Evolutionary conservation across 2,113 vertebrate genomes (phyloP), one percentile per base, ranked within the genome.

Genomic region (Arizona elegans): DNA sequence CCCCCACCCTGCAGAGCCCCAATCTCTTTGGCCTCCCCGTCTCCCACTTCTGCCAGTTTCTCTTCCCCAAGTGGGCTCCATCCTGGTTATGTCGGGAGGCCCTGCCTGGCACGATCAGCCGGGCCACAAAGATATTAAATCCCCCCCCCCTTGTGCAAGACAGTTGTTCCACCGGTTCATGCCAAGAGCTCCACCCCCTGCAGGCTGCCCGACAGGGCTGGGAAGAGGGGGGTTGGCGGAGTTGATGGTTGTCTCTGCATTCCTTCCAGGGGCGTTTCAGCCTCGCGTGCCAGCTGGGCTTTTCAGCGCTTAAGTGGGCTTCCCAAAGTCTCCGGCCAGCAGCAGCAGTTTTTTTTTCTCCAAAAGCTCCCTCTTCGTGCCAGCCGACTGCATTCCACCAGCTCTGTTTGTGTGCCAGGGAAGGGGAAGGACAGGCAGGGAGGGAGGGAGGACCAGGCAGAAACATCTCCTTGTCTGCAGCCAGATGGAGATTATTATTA

Each of bases 231-330:
- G 29, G 29, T 75, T 75, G 65, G 70, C 15, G 95, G 95, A 93
- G 94, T 47, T 96, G 19, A 23, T 95, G 96, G 96, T 96, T 96
- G 97, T 96, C 95, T 96, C 94, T 91, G 96, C 96, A 96, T 97
- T 97, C 96, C 95, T 97, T 94, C 94, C 94, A 93, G 3, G 93
- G 95, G 93, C 92, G 11, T 26, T 17, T 88, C 50, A 7, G 52
- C 26, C 92, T 91, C 95, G 96, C 92, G 7, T 86, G 94, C 95
- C 94, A 96, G 95, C 96, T 97, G 96, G 96, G 96, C 96, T 97
- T 95, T 96, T 95, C 94, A 95, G 90, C 26, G 93, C 93, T 86
- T 92, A 94, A 91, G 93, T 9, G 91, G 0, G 91, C 91, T 93
- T 94, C 89, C 92, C 94, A 95, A 96, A 24, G 93, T 56, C 3